phyloP scores from a whole-genome alignment of 37 sponge, comb jelly and placozoan species.

The Petrosia ficiformis region DNA sequence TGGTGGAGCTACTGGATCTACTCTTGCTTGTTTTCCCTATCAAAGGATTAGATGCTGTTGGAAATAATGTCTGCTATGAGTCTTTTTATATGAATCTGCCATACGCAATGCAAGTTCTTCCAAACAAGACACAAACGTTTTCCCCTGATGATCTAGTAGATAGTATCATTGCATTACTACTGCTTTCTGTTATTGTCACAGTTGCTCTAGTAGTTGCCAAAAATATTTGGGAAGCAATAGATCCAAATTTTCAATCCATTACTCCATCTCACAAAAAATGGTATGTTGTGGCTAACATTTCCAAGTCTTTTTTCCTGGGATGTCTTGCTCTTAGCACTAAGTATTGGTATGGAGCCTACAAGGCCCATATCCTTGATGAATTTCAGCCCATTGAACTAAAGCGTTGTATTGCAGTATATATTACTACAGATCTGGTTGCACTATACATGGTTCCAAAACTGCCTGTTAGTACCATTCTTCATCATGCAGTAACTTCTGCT shows the following conservation, averaged over 20 bases:
- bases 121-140: conserved; percentile 25
- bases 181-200: conserved; percentile 26
- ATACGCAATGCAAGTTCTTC: conserved; percentile 26
- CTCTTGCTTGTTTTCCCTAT: conserved; percentile 58
- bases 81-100: conserved; percentile 6
- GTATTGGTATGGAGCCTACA: conserved; percentile 46
- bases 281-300: conserved; percentile 83
- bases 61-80: conserved; percentile 40
- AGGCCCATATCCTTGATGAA: conserved; percentile 25
- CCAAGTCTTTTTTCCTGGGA: conserved; percentile 62
- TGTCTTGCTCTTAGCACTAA: conserved; percentile 23
- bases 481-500: conserved; percentile 57
- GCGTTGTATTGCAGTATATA: conserved; percentile 55
- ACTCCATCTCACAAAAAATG: conserved; percentile 82
- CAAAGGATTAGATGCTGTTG: conserved; percentile 27
- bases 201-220: conserved; percentile 14
- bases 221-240: conserved; percentile 27
- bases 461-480: conserved; percentile 64
- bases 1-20: conserved; percentile 57
- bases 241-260: conserved; percentile 54
- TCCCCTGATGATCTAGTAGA: conserved; percentile 56
- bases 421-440: conserved; percentile 76
- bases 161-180: conserved; percentile 19
- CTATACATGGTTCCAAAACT: conserved; percentile 79
- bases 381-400: conserved; percentile 36